Base-by-base conservation (phyloP, 53 echinoderm and acorn worm genomes). In the Paelopatides confundens region DNA sequence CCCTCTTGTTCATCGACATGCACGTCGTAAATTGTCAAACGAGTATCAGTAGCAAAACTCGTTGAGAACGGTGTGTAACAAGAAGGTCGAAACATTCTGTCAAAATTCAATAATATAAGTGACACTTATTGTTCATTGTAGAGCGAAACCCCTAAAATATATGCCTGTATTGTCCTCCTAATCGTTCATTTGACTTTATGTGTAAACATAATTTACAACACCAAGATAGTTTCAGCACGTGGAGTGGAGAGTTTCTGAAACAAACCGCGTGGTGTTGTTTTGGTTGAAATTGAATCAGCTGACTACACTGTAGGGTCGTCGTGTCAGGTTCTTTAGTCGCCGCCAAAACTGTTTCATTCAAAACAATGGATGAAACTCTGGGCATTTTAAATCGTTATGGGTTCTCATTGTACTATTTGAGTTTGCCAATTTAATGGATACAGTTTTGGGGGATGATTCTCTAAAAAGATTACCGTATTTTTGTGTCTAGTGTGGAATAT, bases 221-320 rank as follows among this genome's bases (percentile, higher is more conserved):
- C 4, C 2, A 21, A 58, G 58, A 58, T 39, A 23, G 23, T 46
- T 74, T 35, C 4, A 26, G 74, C 74, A 74, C 74, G 74, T 74
- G 74, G 39, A 74, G 46, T 5, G 40, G n/a, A 21, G n/a, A 2
- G 48, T 12, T 48, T 14, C n/a, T n/a, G n/a, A n/a, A n/a, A 48
- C 48, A 48, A 24, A 43, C 74, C 74, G 39, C 74, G 74, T 74
- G 74, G 74, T 74, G 74, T 74, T 74, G 74, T 74, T 74, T 74
- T 74, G 74, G 74, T 74, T 74, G 74, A 28, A 74, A 40, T 74
- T 74, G 74, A 28, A 74, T 74, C 74, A 74, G 74, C 74, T 74
- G 74, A 74, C 74, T 74, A n/a, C 39, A 35, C 36, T 70, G 39
- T 35, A 74, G 74, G 74, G 58, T 74, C 74, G 74, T 23, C 26